Evolutionary conservation across 2,888 invertebrate genomes (phyloP), one percentile per base, ranked within the genome.

Genomic region (Autographa gamma): DNA sequence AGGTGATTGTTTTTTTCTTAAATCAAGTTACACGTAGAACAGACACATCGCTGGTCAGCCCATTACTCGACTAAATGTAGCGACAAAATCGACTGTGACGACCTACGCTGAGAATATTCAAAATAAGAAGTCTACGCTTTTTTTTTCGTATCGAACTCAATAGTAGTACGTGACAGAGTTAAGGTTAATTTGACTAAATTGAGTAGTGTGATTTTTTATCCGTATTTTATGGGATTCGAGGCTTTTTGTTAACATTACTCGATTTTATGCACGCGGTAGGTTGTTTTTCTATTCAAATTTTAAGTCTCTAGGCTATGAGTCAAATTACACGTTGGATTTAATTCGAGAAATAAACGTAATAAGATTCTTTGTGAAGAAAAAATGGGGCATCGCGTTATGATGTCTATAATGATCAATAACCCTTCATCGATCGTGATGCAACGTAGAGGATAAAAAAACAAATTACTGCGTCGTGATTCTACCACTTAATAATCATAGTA

Each of bases 401-500:
- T 93, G 92, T 91, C 89, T 91, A 92, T 93, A 93, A 94, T 94
- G 92, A 93, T 92, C 91, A 92, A 92, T 93, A 92, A 90, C 92
- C 91, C 91, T 92, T 92, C 92, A 90, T 92, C 90, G 90, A 79
- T 90, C 91, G 93, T 91, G 92, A 91, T 88, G 89, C 86, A 87
- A 85, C 85, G 77, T 82, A 84, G 65, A 71, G 63, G 73, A 74
- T 56, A 82, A 84, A 90, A 91, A 91, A 92, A 88, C 84, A 89
- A 92, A 92, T 90, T 88, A 93, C 88, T 77, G 81, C 89, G 79
- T 91, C 93, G 93, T 93, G 94, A 93, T 93, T 93, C 93, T 91
- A 93, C 94, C 93, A 93, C 94, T 94, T 94, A 94, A 94, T 94
- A 93, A 93, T 92, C 93, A 86, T 92, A 92, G 92, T 90, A 90